Base-by-base conservation (phyloP, 2,888 invertebrate species). In the Tipula helvola region DNA sequence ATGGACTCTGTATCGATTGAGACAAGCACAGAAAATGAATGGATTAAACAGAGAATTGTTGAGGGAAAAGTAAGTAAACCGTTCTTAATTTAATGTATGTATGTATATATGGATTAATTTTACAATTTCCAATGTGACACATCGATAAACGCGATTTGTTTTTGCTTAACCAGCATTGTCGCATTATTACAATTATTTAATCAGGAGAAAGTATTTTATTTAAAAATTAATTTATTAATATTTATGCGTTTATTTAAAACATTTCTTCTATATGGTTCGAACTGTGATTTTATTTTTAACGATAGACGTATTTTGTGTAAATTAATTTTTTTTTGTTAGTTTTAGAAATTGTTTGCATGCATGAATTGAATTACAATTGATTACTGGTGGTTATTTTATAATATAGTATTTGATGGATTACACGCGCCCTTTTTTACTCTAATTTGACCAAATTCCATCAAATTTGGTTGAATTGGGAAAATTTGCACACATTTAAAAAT, bases 1-100 rank as follows among this genome's bases (percentile, higher is more conserved):
- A 97, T 97, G 97, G 97, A 97, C 91, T 94, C 96, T 86, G 95
- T 97, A 85, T 96, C 96, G 2, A 91, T 97, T 89, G 97, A 97
- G 92, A 96, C 96, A 87, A 95, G 95, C 88, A 94, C 95, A 87
- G 97, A 97, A 91, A 97, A 97, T 90, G 96, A 97, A 91, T 97
- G 96, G 95, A 94, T 97, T 90, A 97, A 97, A 91, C 94, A 94
- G 87, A 94, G 95, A 88, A 93, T 97, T 88, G 94, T 95, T 2
- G 94, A 95, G 89, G 95, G 95, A 90, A 95, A 95, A 93, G 97
- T 96, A 93, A 92, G 92, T 90, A 85, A 28, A 28, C 2, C 28
- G 2, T 28, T 28, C 28, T 28, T 28, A 28, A 28, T 39, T 36
- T 41, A 39, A 39, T 41, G 28, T 85, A 1, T 16, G 3, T 12